These are phyloP conservation scores for Paracentrotus lividus DNA, from an alignment of 53 echinoderm and acorn worm species.

Conservation along the genomic window DNA sequence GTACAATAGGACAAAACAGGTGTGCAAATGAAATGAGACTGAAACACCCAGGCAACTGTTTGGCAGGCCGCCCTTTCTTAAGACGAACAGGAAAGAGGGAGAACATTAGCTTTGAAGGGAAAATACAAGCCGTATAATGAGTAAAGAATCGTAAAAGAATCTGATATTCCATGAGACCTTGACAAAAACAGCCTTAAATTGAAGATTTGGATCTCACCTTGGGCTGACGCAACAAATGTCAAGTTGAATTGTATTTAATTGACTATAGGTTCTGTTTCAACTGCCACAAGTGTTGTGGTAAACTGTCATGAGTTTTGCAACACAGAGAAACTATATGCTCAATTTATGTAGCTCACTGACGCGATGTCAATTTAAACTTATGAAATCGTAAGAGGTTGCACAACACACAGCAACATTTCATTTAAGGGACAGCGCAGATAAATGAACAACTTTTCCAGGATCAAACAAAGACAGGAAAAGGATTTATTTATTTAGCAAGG, in stretches of 20 bases:
- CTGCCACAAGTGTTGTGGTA: not conserved
- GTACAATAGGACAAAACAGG: not conserved
- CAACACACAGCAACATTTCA: too few species aligned
- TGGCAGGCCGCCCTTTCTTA: not conserved
- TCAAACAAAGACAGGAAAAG: conserved; percentile 20
- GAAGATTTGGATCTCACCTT: not conserved
- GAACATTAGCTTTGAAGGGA: not conserved
- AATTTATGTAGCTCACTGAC: too few species aligned
- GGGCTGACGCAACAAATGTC: not conserved
- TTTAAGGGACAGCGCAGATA: not conserved
- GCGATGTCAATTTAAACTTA: too few species aligned
- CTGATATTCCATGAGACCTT: too few species aligned
- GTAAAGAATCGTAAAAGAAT: not conserved
- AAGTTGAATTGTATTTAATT: not conserved
- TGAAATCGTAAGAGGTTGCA: too few species aligned
- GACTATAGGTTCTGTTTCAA: not conserved
- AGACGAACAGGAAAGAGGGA: not conserved
- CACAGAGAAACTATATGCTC: not conserved
- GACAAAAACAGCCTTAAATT: not conserved
- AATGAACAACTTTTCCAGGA: not conserved
- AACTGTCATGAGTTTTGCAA: not conserved
- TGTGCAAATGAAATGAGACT: not conserved
- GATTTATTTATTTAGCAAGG: not conserved
- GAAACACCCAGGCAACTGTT: not conserved
- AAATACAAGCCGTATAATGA: not conserved